Conservation (phyloP, 1,140 invertebrate genomes). For the Adoxophyes honmai region DNA sequence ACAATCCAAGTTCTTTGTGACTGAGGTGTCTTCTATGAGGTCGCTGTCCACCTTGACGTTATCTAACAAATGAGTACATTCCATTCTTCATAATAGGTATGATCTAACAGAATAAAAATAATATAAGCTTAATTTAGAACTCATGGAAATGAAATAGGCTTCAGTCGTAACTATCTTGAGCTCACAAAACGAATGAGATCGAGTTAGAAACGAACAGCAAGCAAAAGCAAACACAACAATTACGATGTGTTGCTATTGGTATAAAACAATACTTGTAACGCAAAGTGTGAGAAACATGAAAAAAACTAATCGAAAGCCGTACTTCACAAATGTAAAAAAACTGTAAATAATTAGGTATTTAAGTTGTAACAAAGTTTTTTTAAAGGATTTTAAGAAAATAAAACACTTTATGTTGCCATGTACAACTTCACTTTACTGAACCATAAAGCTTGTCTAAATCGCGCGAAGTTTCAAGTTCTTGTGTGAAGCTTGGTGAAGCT, state of each 20-base stretch:
- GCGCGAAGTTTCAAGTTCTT: too few relatives aligned
- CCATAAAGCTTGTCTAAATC: too few relatives aligned
- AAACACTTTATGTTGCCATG: too few relatives aligned
- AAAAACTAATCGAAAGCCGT: too few relatives aligned
- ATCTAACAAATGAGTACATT: conserved; percentile 80
- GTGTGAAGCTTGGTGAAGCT: too few relatives aligned
- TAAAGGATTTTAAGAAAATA: too few relatives aligned
- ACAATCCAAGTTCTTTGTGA: conserved; percentile 76
- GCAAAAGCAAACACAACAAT: conserved; percentile 26
- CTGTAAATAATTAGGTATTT: too few relatives aligned
- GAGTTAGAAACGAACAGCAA: conserved; percentile 15
- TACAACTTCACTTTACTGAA: too few relatives aligned
- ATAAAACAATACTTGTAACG: too few relatives aligned
- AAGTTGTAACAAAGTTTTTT: too few relatives aligned
- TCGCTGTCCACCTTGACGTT: conserved; percentile 77
- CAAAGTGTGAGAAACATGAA: too few relatives aligned
- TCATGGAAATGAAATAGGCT: conserved; percentile 34
- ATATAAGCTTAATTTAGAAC: conserved; percentile 40
- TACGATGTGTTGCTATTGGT: conserved; percentile 16
- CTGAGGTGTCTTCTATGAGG: conserved; percentile 63
- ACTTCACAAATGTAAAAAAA: too few relatives aligned
- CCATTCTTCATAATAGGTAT: conserved; percentile 76
- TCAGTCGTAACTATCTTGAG: conserved; percentile 4
- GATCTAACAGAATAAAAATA: conserved; percentile 37
- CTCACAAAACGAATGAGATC: conserved; percentile 14